Base-by-base conservation (phyloP, 2,888 invertebrate species). In the Scaptomyza reducta region DNA sequence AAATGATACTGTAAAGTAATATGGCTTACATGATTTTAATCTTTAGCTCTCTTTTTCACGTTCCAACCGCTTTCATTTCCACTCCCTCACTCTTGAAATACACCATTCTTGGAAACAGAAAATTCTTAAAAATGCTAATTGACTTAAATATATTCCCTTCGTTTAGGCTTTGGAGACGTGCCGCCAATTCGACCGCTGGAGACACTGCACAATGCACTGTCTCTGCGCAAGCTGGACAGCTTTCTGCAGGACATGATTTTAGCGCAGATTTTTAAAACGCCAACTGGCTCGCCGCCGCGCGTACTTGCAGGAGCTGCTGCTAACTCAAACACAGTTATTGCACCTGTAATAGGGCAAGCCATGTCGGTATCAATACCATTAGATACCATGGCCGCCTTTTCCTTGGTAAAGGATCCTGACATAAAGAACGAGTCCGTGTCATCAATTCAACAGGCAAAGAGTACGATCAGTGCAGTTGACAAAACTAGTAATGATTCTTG, bases 131-230 rank as follows among this genome's bases (percentile, higher is more conserved):
- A 31, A 14, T 40, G 27, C 31, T 46, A 29, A 53, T 46, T 49
- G 25, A 16, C 10, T 49, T 9, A 22, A 35, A 96, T 42, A 6
- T 54, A 13, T 58, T 44, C n/a, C 44, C 7, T 27, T 45, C 42
- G 33, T 54, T 50, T 75, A 92, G 97, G 96, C 33, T 96, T 96
- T 92, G 97, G 96, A 68, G 97, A 97, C 62, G 98, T 98, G 74
- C 99, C 99, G 27, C 96, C 98, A 1, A 97, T 99, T 83, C 95
- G 99, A 33, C 98, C 99, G 1, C 92, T 99, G 91, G 99, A 99
- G 93, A 99, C 99, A 5, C 93, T 99, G 67, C 99, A 99, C 94
- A 99, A 99, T 92, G 97, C 98, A 49, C 93, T 99, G 77, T 98
- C 98, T 51, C 93, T 98, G 89, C 95, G 96, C 44, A 98, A 99